Base-by-base conservation (phyloP, 2,797 vertebrate genomes). In the Ciconia nigra region DNA sequence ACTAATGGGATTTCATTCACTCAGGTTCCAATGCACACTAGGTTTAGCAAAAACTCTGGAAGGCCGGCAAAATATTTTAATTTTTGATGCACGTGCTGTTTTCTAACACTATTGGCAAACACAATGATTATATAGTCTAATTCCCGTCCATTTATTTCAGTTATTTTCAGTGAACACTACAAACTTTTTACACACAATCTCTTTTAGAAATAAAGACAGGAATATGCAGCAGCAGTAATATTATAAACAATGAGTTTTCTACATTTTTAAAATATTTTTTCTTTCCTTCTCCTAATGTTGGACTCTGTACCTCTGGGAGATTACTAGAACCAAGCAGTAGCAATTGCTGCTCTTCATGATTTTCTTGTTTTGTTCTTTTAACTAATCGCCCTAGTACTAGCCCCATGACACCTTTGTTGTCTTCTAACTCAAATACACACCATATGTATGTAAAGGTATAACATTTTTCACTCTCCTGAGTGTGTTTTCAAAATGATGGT, bases 11-110 rank as follows among this genome's bases (percentile, higher is more conserved):
- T 97, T 95, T 87, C 78, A 96, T 95, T 97, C 94, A 97, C 96
- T 96, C 97, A 97, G 97, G 97, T 97, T 98, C 98, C 97, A 97
- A 96, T 97, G 97, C 97, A 98, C 95, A 97, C 97, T 98, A 97
- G 97, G 97, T 96, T 96, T 97, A 97, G 96, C 89, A 95, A 93
- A 91, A 95, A 92, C 59, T 81, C 84, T 96, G 95, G 83, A 97
- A 97, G 83, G 86, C 92, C 81, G 69, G 83, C 37, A 93, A 93
- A 91, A 91, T 92, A 71, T 90, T 91, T 93, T 79, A 88, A 90
- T 96, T 96, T 93, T 81, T 83, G 90, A 95, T 96, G 81, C 69
- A 96, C 26, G 74, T 97, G 93, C 96, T 97, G 94, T 97, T 97
- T 97, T 93, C 93, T 96, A 96, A 96, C 93, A 47, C 86, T 88